Percentiles rank a stretch among this genome's conserved stretches.
phyloP scores from a whole-genome alignment of 2,797 vertebrate genomes.

The Tangara arthus region DNA sequence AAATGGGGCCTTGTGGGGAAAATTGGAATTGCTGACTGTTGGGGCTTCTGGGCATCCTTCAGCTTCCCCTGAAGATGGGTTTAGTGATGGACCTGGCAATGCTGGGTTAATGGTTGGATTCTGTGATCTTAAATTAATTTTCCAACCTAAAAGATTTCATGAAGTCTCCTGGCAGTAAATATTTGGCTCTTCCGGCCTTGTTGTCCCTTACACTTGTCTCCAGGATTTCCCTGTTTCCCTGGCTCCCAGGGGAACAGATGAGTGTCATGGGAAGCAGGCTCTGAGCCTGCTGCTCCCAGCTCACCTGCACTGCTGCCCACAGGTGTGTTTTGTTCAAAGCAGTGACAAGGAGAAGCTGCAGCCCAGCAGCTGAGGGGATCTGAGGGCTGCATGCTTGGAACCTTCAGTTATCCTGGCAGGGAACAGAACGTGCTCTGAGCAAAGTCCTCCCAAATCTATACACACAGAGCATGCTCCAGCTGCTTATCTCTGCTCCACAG shows the following conservation, averaged over 20 bases:
- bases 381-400: neutral
- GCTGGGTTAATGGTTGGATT: neutral
- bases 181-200: neutral
- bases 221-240: neutral
- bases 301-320: neutral
- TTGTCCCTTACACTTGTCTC: neutral
- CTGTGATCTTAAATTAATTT: neutral
- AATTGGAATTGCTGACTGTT: neutral
- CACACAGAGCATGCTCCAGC: neutral
- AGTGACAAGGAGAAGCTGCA: neutral
- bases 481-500: conserved; percentile 47
- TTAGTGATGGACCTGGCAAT: neutral
- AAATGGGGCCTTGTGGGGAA: neutral
- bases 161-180: neutral
- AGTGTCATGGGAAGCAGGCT: rapidly evolving
- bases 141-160: neutral
- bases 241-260: neutral
- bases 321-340: neutral
- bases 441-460: neutral
- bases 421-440: neutral
- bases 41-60: neutral
- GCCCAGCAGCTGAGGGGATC: neutral
- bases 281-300: neutral
- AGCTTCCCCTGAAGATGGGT: neutral
- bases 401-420: neutral